Conservation (phyloP, 2,888 invertebrate species). For the Drosophila affinis region DNA sequence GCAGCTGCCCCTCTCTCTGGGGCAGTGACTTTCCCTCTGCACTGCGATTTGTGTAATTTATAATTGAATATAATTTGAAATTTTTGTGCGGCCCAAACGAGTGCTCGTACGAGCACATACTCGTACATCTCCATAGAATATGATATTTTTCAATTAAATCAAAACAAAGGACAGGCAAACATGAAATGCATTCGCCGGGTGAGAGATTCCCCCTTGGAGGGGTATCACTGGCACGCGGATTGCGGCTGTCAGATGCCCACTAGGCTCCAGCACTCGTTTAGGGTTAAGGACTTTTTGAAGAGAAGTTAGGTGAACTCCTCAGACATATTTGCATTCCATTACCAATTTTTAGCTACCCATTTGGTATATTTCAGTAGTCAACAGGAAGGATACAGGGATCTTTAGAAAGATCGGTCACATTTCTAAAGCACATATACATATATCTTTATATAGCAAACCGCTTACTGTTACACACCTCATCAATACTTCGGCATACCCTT, state of each 20-base stretch:
- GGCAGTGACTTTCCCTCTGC: background rate
- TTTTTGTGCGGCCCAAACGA: slow-evolving; percentile 11
- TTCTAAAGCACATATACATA: no score
- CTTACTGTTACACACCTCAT: no score
- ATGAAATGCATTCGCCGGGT: background rate
- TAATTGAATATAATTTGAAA: slow-evolving; percentile 39
- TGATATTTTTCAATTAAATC: slow-evolving; percentile 37
- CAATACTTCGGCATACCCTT: background rate
- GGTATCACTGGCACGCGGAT: background rate
- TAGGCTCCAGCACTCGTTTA: background rate
- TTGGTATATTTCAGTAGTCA: no score
- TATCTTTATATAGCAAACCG: no score
- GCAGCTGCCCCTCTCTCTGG: background rate
- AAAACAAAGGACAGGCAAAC: slow-evolving; percentile 20
- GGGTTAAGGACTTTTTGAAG: background rate
- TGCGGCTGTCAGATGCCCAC: background rate
- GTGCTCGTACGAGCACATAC: background rate
- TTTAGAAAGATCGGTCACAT: no score
- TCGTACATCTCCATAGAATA: slow-evolving; percentile 9
- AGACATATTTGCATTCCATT: no score
- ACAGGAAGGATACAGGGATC: no score
- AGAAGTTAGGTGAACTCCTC: background rate
- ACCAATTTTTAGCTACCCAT: no score
- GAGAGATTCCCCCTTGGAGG: background rate
- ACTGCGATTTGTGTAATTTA: slow-evolving; percentile 43